Percentiles rank a stretch among this genome's conserved stretches.
Conservation (phyloP, 2,113 vertebrate genomes). For the Anhinga rufa region DNA sequence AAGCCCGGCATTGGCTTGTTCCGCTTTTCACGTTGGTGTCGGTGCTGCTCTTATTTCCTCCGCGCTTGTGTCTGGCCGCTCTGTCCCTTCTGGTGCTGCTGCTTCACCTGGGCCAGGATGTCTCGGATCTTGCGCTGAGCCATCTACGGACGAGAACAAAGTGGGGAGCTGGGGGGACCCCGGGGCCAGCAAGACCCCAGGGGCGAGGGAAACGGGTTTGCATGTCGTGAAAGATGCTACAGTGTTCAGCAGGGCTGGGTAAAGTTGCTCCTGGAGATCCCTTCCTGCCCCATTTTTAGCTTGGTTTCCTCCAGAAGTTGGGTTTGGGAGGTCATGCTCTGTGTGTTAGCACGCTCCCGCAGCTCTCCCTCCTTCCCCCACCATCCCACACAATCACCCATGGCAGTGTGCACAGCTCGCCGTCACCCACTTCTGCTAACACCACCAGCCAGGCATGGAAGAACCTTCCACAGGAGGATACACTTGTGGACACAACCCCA, state of each 20-base stretch:
- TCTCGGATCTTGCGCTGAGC: slow-evolving; percentile 95
- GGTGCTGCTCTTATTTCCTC: slow-evolving; percentile 66
- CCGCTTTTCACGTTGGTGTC: neutral
- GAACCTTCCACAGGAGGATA: neutral
- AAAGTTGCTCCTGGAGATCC: neutral
- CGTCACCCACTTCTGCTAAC: neutral
- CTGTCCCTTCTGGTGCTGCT: slow-evolving; percentile 88
- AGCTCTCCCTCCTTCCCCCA: neutral
- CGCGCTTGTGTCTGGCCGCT: slow-evolving; percentile 70
- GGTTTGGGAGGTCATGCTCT: neutral
- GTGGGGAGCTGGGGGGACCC: neutral
- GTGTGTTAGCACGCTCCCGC: accelerated
- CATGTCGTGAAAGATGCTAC: accelerated
- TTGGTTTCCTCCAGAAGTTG: neutral
- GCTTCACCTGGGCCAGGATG: slow-evolving; percentile 93
- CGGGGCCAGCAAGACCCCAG: neutral
- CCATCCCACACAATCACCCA: neutral
- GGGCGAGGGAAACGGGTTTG: neutral
- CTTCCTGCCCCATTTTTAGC: accelerated
- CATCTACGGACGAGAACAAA: slow-evolving; percentile 67
- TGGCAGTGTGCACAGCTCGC: neutral
- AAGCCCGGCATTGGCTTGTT: slow-evolving; percentile 61
- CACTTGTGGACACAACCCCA: neutral
- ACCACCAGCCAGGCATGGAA: neutral
- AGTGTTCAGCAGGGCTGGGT: accelerated